Evolutionary conservation across 2,888 invertebrate genomes (phyloP), one percentile per base, ranked within the genome.

Genomic region (Drosophila anceps): DNA sequence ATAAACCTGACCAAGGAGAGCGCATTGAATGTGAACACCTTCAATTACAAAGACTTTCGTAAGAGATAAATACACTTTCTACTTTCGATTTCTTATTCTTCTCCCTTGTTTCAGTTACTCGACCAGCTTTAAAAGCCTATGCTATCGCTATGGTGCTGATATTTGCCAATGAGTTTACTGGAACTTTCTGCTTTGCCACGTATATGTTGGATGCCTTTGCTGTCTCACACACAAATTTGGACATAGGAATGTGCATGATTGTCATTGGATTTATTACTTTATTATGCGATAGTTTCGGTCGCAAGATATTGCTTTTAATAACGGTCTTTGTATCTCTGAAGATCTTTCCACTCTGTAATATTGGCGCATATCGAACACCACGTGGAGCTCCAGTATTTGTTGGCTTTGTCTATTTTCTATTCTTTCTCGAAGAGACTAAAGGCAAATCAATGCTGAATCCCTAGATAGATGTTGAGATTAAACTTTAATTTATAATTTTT

Each of bases 351-450:
- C 64, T 90, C n/a, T 68, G 89, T 63, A 70, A 1, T 54, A 55
- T 13, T 71, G 81, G 53, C 83, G 86, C 48, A 63, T 92, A 0
- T 78, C 87, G 10, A 69, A 69, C 29, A 88, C 85, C 18, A 83
- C 92, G 90, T 91, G 86, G 84, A 62, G 84, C n/a, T 85, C 81
- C 29, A 83, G 88, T 7, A 20, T 63, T 82, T 12, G 15, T 69
- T 6, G 84, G 88, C 9, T 84, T 90, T 7, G 8, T 90, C 5
- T 91, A 88, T 57, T 76, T 90, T 33, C 31, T 73, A 5, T 33
- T 83, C 15, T 87, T 73, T 46, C 63, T 92, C 12, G 80, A 83
- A 24, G 92, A 92, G 69, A 92, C 92, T 0, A 92, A 90, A 35
- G 90, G 91, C 15, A 91, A 88, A 76, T 81, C 82, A 4, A 55